A percentile compares a stretch with the other conserved stretches of the same genome.
Conservation (phyloP, 2,888 invertebrate species). For the Lydus trimaculatus region DNA sequence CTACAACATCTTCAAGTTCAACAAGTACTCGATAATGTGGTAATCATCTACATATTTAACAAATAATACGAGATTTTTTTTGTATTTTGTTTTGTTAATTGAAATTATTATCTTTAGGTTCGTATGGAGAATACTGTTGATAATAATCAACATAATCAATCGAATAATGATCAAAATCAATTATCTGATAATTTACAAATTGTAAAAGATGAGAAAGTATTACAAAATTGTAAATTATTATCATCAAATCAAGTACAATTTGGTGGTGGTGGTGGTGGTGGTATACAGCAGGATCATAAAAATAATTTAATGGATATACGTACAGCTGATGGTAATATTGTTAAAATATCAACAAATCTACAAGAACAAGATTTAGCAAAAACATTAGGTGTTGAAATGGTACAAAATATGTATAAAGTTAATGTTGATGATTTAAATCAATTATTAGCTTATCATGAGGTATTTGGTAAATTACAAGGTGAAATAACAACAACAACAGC, state of each 20-base stretch:
- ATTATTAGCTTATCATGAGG: constrained; percentile 84
- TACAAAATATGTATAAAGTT: constrained; percentile 79
- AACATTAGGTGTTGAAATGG: constrained; percentile 72
- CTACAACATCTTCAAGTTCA: constrained; percentile 63
- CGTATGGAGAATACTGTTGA: constrained; percentile 56
- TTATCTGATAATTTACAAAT: constrained; percentile 54
- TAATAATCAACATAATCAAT: constrained; percentile 48
- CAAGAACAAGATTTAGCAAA: constrained; percentile 68
- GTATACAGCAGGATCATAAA: constrained; percentile 46
- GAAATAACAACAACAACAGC: constrained; percentile 63
- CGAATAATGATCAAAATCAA: constrained; percentile 44
- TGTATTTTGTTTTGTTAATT: neutral
- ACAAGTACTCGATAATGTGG: constrained; percentile 64
- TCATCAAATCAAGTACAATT: constrained; percentile 50
- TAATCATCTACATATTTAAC: too few species aligned
- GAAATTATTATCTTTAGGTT: constrained; percentile 37
- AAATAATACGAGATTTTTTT: neutral
- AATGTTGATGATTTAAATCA: constrained; percentile 86
- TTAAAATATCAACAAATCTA: constrained; percentile 74
- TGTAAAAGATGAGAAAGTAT: constrained; percentile 68
- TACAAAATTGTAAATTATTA: constrained; percentile 63
- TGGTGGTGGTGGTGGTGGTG: too few species aligned
- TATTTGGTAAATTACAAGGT: constrained; percentile 75
- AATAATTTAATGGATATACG: constrained; percentile 66
- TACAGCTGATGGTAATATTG: constrained; percentile 75